Evolutionary conservation across 2,113 vertebrate species (phyloP), one percentile per base, ranked within the genome.

Genomic region (Sebastes fasciatus): DNA sequence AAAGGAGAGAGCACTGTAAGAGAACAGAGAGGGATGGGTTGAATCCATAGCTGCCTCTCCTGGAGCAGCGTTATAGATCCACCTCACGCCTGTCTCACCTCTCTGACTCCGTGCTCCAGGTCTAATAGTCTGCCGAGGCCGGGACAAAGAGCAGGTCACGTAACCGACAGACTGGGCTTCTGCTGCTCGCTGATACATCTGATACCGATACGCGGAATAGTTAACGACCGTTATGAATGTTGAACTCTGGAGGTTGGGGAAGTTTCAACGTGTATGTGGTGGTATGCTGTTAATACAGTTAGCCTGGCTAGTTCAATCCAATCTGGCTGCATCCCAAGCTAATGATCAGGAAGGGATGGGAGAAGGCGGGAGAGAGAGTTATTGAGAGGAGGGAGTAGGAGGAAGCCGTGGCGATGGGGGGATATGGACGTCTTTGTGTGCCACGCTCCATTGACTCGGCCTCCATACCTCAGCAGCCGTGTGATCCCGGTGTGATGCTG

Each of bases 61-160:
- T 82, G 86, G 79, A 91, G 81, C 83, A 74, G 74, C n/a, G 9
- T 92, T 92, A 92, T 90, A 82, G 93, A 93, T 92, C 85, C 89
- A 87, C 85, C 81, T 86, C 86, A 70, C 65, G 63, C 81, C 87
- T 84, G 88, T 77, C 85, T 86, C 88, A 90, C 88, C 89, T 89
- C 85, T 89, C 89, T 91, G 88, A 92, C 91, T 92, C 85, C 83
- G 81, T 83, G 86, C 87, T 92, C 88, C 84, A 74, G 86, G 88
- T 90, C 87, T 93, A 93, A 94, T 91, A 79, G 93, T 91, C 80
- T 85, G 86, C 80, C 86, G 80, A 77, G 75, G 66, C 85, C 77
- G 81, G 87, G 87, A 92, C 89, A 92, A 82, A 92, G 91, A 91
- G 86, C 88, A 89, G 91, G 91, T 93, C 92, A 92, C 72, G 67